These are phyloP conservation scores for Pterostichus niger DNA, from an alignment of 2,888 invertebrate genomes.

Conservation along the genomic window DNA sequence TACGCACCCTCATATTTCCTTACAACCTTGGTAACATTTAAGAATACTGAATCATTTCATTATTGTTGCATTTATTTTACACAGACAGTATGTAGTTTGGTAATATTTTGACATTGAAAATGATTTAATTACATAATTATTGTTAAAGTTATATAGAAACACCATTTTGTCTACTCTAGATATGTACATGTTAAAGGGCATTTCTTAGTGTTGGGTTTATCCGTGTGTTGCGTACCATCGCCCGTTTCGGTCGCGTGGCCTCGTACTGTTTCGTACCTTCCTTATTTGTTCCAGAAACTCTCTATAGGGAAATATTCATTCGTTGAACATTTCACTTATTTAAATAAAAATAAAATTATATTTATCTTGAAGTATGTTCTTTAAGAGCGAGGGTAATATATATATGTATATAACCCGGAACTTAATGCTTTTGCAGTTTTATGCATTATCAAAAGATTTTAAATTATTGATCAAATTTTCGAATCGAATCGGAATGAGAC, in stretches of 20 bases:
- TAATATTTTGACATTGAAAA: conserved; percentile 71
- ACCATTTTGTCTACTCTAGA: conserved; percentile 58
- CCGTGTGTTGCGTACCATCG: conserved; percentile 37
- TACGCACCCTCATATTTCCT: conserved; percentile 73
- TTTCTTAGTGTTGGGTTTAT: conserved; percentile 40
- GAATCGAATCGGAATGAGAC: not conserved
- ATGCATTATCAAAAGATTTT: too few relatives aligned
- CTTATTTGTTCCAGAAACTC: not conserved
- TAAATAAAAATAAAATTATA: too few relatives aligned
- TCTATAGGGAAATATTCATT: not conserved
- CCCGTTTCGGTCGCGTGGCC: not conserved
- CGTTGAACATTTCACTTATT: too few relatives aligned
- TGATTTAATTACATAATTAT: conserved; percentile 67
- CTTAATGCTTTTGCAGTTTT: too few relatives aligned
- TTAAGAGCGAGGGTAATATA: too few relatives aligned
- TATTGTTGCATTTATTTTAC: conserved; percentile 71
- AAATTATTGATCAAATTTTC: too few relatives aligned
- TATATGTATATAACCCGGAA: too few relatives aligned
- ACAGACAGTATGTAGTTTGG: conserved; percentile 71
- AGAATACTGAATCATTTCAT: conserved; percentile 76
- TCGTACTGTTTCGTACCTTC: not conserved
- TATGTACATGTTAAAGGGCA: conserved; percentile 57
- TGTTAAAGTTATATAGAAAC: conserved; percentile 64
- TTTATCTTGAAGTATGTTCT: too few relatives aligned
- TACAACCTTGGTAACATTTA: conserved; percentile 76